Evolutionary conservation across 2,797 vertebrate species (phyloP).

Genomic region (Spondyliosoma cantharus): DNA sequence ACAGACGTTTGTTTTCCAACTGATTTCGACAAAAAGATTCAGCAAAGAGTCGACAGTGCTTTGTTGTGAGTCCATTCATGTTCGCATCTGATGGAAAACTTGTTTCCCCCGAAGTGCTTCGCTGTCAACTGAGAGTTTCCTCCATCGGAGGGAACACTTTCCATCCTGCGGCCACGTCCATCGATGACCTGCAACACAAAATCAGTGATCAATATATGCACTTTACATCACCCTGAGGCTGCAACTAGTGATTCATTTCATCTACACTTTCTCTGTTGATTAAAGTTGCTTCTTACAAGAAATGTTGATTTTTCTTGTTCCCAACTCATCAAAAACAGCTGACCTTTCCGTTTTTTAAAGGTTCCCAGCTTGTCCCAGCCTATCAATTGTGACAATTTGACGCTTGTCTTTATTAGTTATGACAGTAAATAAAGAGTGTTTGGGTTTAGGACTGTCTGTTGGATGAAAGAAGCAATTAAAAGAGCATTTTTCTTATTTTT

Average conservation of each 20-base stretch:
- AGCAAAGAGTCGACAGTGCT: not conserved
- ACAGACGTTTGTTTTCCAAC: conserved; percentile 14
- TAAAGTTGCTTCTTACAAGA: not conserved
- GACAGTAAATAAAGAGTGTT: no score
- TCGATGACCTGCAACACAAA: conserved; percentile 65
- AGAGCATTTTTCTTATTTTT: no score
- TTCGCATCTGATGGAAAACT: conserved; percentile 3
- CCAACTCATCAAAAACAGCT: no score
- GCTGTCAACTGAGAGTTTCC: not conserved
- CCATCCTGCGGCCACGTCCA: conserved; percentile 16
- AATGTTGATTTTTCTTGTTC: no score
- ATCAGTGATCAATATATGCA: conserved; percentile 31
- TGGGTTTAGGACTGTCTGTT: no score
- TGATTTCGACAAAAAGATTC: conserved; percentile 32
- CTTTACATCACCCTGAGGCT: not conserved
- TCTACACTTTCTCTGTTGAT: not conserved
- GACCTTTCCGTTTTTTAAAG: no score
- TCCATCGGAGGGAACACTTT: conserved; percentile 12
- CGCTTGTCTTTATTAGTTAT: no score
- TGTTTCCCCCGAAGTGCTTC: not conserved
- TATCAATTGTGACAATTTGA: no score
- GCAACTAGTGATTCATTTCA: not conserved
- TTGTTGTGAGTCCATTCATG: not conserved
- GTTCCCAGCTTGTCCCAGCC: no score
- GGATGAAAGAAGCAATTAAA: no score